Base-by-base conservation (phyloP, 1,140 invertebrate species). In the Sweltsa coloradensis region DNA sequence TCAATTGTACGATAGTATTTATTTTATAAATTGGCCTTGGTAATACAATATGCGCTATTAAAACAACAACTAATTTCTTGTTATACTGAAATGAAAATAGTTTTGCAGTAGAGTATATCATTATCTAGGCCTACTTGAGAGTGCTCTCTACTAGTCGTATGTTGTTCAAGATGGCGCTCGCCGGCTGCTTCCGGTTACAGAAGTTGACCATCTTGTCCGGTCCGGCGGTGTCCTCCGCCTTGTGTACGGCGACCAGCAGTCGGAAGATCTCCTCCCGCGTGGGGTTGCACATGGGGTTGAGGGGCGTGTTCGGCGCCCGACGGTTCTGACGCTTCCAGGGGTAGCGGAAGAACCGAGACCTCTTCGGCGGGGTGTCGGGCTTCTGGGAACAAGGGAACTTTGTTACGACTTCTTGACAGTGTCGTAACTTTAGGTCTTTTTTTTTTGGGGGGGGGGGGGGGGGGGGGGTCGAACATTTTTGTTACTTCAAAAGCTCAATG, bases 291-390 rank as follows among this genome's bases (percentile, higher is more conserved):
- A 73, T 57, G 42, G 74, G 75, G 46, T 39, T 41, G 11, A 22
- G 26, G 46, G 40, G 36, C 11, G 14, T 18, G 23, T 29, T 14
- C 9, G 6, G 5, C 14, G 46, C 5, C 1, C 7, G 9, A 13
- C 46, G 31, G 43, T 70, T 71, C 55, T 75, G 73, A 26, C 75
- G 60, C 58, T 77, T 77, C 69, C 72, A 75, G 5, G 74, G 73
- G 60, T 75, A 77, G 45, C 73, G 64, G 52, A 76, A 76, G 51
- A 73, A 75, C 40, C 72, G 68, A 13, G 72, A 71, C 42, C 73
- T 62, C 49, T 76, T 77, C 9, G 49, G 46, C 7, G 60, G 55
- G n/a, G n/a, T n/a, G n/a, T n/a, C n/a, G n/a, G n/a, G n/a, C n/a
- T n/a, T n/a, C n/a, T n/a, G n/a, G n/a, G n/a, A n/a, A n/a, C n/a